phyloP scores from a whole-genome alignment of 2,797 vertebrate species.

The Catamblyrhynchus diadema region DNA sequence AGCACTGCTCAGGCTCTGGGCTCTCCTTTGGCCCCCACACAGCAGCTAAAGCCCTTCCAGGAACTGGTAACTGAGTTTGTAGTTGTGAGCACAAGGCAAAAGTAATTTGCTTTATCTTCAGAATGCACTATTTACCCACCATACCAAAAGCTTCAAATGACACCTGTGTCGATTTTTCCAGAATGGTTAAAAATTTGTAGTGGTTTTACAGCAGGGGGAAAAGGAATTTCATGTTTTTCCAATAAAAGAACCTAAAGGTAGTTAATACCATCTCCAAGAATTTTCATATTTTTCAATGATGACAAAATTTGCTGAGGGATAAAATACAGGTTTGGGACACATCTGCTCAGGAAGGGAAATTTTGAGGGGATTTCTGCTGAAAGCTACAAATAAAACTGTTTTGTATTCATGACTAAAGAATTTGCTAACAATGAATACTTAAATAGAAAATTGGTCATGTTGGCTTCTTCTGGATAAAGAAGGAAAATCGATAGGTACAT shows the following conservation, averaged over 20 bases:
- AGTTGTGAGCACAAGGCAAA: neutral
- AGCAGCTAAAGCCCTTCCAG: neutral
- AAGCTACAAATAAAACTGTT: neutral
- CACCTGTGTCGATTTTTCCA: neutral
- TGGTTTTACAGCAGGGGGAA: neutral
- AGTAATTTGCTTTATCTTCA: neutral
- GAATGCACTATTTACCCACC: rapidly evolving
- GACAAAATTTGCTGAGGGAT: neutral
- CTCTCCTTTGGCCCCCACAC: neutral
- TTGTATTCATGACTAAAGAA: neutral
- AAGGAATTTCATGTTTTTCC: neutral
- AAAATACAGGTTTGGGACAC: neutral
- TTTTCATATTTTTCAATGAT: neutral
- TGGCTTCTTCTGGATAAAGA: neutral
- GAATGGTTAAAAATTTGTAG: neutral
- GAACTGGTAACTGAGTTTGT: neutral
- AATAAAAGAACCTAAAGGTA: neutral
- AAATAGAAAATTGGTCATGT: neutral
- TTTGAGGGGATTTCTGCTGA: neutral
- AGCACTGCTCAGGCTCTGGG: neutral
- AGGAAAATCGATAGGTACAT: neutral
- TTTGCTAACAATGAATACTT: neutral
- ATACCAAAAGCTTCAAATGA: neutral
- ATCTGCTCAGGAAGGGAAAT: neutral
- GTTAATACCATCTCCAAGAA: neutral